Evolutionary conservation across 2,113 vertebrate genomes (phyloP), one percentile per base, ranked within the genome.

Genomic region (Semnornis frantzii): DNA sequence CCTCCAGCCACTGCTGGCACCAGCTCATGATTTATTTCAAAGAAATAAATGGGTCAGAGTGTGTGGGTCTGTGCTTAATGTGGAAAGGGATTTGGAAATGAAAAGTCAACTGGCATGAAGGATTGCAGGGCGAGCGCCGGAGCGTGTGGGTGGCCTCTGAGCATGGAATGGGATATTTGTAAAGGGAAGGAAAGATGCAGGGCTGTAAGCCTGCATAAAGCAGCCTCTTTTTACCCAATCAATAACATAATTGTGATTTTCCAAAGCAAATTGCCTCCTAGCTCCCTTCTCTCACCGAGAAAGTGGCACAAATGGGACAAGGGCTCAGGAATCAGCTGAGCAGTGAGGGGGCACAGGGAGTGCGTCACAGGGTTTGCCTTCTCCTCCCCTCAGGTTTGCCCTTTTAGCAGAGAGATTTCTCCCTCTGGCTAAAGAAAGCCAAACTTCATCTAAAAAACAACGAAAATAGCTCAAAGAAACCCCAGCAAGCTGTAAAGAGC

Each of bases 91-190:
- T 97, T 97, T 97, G 94, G 92, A 98, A 97, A 98, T 95, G 97
- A 97, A 96, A 97, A 98, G 97, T 98, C 97, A 98, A 97, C 95
- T 77, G 96, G 95, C 95, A 96, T 97, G 98, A 98, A 97, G 94
- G 97, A 98, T 97, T 96, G 97, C 97, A 96, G 95, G 97, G 79
- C 94, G 83, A 95, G 96, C 91, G 92, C 96, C 1, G 68, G 92
- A 95, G 92, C 62, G 52, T 93, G 97, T 96, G 97, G 97, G 97
- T 97, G 97, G 98, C 66, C 97, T 94, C 92, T 42, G 87, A 95
- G 95, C 94, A 28, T 64, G 91, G 74, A 94, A 95, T 76, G 62
- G 96, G 91, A 88, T 96, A 64, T 83, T 91, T 90, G 93, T 84
- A 82, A 96, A 66, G 97, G 59, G 59, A 90, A 54, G 72, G 70